A percentile compares a stretch with the other conserved stretches of the same genome.
Evolutionary conservation across 2,888 invertebrate genomes (phyloP).

Genomic region (Biston stratarius): DNA sequence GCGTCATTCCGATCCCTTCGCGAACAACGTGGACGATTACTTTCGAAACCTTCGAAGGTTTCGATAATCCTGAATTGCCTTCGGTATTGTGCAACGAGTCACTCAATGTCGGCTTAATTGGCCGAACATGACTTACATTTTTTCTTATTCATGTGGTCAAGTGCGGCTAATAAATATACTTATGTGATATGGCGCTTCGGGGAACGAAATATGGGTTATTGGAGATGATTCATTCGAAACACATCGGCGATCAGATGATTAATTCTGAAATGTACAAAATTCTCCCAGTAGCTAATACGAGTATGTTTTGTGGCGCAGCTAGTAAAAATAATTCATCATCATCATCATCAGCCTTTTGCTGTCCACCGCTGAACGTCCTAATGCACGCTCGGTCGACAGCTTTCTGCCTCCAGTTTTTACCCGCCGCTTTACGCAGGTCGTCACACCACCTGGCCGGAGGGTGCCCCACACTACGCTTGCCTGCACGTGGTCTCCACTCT

Average conservation of each 20-base stretch:
- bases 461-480: too few relatives aligned
- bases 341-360: too few relatives aligned
- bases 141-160: constrained; percentile 37
- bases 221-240: not conserved
- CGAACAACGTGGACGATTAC: constrained; percentile 39
- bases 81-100: constrained; percentile 57
- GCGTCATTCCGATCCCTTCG: constrained; percentile 49
- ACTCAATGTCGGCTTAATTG: constrained; percentile 45
- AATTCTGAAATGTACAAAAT: not conserved
- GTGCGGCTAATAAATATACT: constrained; percentile 21
- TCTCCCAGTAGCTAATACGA: too few relatives aligned
- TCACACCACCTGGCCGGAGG: too few relatives aligned
- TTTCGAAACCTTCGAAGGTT: constrained; percentile 54
- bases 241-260: not conserved
- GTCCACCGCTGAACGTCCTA: too few relatives aligned
- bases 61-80: constrained; percentile 57
- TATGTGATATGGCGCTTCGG: constrained; percentile 8
- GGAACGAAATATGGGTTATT: constrained; percentile 1
- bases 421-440: too few relatives aligned
- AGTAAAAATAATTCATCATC: too few relatives aligned
- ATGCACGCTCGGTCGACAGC: too few relatives aligned
- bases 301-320: too few relatives aligned
- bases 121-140: constrained; percentile 44
- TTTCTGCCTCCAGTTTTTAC: too few relatives aligned
- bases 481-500: too few relatives aligned